These are phyloP conservation scores for Apis florea DNA, from an alignment of 1,140 invertebrate species.

Conservation along the genomic window DNA sequence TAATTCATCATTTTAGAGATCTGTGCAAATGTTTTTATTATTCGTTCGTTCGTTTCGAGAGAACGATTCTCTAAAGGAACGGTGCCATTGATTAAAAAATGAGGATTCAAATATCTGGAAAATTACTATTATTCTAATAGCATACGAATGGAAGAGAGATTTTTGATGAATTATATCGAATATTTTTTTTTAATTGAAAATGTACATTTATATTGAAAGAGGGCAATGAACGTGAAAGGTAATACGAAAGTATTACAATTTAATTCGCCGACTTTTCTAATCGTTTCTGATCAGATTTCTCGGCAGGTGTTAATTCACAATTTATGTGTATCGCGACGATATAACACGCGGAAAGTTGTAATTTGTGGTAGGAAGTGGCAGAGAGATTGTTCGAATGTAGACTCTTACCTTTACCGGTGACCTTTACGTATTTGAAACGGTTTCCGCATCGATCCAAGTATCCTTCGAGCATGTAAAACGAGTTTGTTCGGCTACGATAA, in stretches of 20 bases:
- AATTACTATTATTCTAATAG: not conserved
- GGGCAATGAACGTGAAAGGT: not conserved
- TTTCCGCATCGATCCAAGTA: constrained; percentile 49
- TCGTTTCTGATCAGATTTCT: not conserved
- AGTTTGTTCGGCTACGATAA: constrained; percentile 42
- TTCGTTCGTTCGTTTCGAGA: not conserved
- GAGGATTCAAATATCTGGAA: not conserved
- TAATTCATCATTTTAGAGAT: not conserved
- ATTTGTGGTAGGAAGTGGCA: constrained; percentile 50
- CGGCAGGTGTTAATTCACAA: constrained; percentile 23
- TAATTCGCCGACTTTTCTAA: too few relatives aligned
- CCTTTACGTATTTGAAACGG: constrained; percentile 52
- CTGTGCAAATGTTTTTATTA: not conserved
- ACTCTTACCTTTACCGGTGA: constrained; percentile 51
- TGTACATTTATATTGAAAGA: not conserved
- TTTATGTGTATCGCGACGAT: constrained; percentile 17
- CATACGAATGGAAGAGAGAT: too few relatives aligned
- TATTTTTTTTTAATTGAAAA: too few relatives aligned
- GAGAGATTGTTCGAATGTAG: constrained; percentile 26
- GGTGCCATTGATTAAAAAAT: not conserved
- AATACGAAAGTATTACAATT: not conserved
- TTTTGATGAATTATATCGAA: too few relatives aligned
- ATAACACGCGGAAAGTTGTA: constrained; percentile 28
- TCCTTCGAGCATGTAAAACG: constrained; percentile 49
- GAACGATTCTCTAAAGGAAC: not conserved